Base-by-base conservation (phyloP, 2,888 invertebrate genomes). In the Andrena hattorfiana region DNA sequence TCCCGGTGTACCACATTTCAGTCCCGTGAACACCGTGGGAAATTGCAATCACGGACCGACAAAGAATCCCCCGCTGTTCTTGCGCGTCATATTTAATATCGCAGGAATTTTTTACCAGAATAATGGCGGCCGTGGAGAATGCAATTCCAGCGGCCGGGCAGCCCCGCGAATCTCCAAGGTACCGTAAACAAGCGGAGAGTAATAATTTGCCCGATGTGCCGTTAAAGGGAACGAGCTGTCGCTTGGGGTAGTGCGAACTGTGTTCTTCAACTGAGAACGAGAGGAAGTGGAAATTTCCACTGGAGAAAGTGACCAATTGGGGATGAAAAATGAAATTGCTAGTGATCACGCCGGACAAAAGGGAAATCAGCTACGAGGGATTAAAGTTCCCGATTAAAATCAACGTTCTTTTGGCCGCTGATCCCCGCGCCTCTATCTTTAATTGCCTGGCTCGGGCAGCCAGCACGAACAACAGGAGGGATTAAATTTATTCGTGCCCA, bases 221-320 rank as follows among this genome's bases (percentile, higher is more conserved):
- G 49, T 78, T 49, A 68, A 49, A 54, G 62, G 23, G 35, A 63
- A 71, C 67, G 62, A 42, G 63, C 6, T 54, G 10, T 87, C 81
- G 85, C 74, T 66, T 56, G 80, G 63, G 77, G 85, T 86, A 83
- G 87, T 85, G 71, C 84, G 68, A 68, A 73, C 75, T 59, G 69
- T 63, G 7, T 51, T 60, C 28, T 13, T 49, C n/a, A 4, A 35
- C 10, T 26, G 56, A 10, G 4, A 26, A 64, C n/a, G 28, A 16
- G 13, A 20, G n/a, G 0, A 26, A 10, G 35, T 13, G 32, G 23
- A 49, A 35, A 35, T 20, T 10, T 2, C 6, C 5, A 8, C 54
- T 23, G 5, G 26, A 23, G 20, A 28, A 32, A 23, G 30, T 28
- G 23, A 63, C 35, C 23, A 48, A 42, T 26, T 16, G 20, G 28